These are phyloP conservation scores for Drosophila lacertosa DNA, from an alignment of 1,140 invertebrate species.

Conservation along the genomic window DNA sequence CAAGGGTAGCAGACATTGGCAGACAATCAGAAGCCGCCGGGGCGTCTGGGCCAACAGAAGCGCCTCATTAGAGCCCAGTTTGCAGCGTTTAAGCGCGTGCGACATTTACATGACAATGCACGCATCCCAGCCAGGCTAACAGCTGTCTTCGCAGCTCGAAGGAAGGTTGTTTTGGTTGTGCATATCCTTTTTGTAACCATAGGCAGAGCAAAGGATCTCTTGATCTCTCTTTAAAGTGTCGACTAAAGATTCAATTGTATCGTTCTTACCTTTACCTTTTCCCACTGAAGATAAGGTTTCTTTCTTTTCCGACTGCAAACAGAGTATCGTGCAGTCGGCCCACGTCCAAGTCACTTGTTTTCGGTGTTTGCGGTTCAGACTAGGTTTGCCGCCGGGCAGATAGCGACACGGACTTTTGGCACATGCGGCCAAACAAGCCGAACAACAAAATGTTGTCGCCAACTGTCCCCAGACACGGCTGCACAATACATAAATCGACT, in stretches of 20 bases:
- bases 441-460: conserved; percentile 46
- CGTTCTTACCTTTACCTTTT: no score
- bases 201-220: no score
- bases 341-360: neutral
- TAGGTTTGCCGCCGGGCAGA: neutral
- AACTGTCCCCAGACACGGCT: conserved; percentile 39
- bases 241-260: no score
- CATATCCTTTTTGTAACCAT: neutral
- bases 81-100: conserved; percentile 53
- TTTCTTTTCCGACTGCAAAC: neutral
- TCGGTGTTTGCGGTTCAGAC: neutral
- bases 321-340: neutral
- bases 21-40: conserved; percentile 10
- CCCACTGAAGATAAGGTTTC: no score
- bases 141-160: neutral
- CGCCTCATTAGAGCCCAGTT: conserved; percentile 58
- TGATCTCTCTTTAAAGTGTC: no score
- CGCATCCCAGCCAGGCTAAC: neutral
- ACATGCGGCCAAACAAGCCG: conserved; percentile 46
- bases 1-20: conserved; percentile 38
- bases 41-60: conserved; percentile 17
- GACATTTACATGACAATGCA: conserved; percentile 52
- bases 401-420: conserved; percentile 24
- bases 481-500: conserved; percentile 66
- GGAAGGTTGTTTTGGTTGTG: conserved; percentile 6